These are phyloP conservation scores for Electrona antarctica DNA, from an alignment of 2,113 vertebrate species.

Conservation along the genomic window DNA sequence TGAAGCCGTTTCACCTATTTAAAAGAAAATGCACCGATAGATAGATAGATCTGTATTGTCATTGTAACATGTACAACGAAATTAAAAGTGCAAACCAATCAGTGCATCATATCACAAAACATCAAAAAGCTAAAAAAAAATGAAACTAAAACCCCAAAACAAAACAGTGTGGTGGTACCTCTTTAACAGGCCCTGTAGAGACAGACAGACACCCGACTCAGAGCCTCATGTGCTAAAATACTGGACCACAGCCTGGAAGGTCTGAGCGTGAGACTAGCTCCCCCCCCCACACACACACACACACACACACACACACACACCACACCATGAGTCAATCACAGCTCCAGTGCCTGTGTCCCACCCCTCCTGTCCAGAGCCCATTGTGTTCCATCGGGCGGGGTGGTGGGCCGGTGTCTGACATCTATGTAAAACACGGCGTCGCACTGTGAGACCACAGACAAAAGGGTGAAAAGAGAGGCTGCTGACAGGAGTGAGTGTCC, in stretches of 20 bases:
- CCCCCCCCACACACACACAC: constrained; percentile 4
- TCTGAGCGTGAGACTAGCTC: not conserved
- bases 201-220: not conserved
- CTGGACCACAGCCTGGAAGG: not conserved
- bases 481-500: constrained; percentile 24
- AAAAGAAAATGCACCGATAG: no score
- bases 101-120: no score
- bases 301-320: not conserved
- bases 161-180: not conserved
- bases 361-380: constrained; percentile 44
- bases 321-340: constrained; percentile 39
- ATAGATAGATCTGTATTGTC: no score
- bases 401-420: constrained; percentile 71
- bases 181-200: not conserved
- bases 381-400: constrained; percentile 60
- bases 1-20: no score
- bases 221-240: not conserved
- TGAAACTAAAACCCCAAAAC: not conserved
- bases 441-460: constrained; percentile 43
- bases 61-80: no score
- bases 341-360: constrained; percentile 26
- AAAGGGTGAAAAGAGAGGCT: constrained; percentile 23
- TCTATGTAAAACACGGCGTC: constrained; percentile 70
- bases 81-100: no score
- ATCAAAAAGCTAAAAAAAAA: no score